Percentiles rank a stretch among this genome's conserved stretches.
Conservation (phyloP, 2,113 vertebrate genomes). For the Erythrocercus mccallii region DNA sequence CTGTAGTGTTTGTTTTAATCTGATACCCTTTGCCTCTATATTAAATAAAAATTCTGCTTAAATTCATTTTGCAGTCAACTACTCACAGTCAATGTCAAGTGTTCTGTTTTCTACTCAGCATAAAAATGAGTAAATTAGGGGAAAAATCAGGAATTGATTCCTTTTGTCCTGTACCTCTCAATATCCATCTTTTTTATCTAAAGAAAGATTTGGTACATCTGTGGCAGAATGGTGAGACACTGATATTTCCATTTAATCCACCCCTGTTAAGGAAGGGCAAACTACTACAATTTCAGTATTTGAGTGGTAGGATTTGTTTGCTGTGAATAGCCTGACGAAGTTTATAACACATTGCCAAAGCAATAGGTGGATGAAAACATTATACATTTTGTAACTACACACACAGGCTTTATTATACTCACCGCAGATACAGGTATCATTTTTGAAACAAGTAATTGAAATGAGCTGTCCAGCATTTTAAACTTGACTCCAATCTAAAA, state of each 20-base stretch:
- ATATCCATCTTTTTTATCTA: not conserved
- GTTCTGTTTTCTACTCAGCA: not conserved
- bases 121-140: not conserved
- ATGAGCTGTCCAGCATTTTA: constrained; percentile 16
- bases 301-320: not conserved
- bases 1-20: not conserved
- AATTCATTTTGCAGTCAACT: not conserved
- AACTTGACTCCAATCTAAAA: not conserved
- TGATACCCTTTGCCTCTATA: not conserved
- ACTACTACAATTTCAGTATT: not conserved
- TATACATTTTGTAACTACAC: not conserved
- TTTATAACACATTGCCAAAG: not conserved
- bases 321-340: not conserved
- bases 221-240: not conserved
- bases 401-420: not conserved
- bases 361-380: not conserved
- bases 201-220: not conserved
- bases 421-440: not conserved
- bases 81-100: not conserved
- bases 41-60: not conserved
- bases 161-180: not conserved
- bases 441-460: not conserved
- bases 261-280: not conserved
- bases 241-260: not conserved
- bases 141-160: not conserved